Evolutionary conservation across 2,888 invertebrate species (phyloP).

Genomic region (Balanococcus diminutus): DNA sequence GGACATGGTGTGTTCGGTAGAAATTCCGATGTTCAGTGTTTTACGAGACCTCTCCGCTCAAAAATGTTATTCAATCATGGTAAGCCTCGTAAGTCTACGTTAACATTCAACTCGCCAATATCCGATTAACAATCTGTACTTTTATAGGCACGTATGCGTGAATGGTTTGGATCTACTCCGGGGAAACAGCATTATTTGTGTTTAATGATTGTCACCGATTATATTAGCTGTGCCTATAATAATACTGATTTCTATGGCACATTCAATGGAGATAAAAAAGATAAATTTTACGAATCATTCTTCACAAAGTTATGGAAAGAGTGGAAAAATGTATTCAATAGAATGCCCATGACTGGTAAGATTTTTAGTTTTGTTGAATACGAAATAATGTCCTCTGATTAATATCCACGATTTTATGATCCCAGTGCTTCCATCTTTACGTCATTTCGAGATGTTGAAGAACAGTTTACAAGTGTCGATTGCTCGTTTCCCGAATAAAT

Average conservation of each 20-base stretch:
- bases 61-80: constrained; percentile 9
- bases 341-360: not conserved
- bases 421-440: not conserved
- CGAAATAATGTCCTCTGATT: too few relatives aligned
- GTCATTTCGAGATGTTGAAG: not conserved
- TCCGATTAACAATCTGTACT: not conserved
- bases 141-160: not conserved
- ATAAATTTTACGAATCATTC: constrained; percentile 9
- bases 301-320: constrained; percentile 34
- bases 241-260: constrained; percentile 19
- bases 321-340: constrained; percentile 6
- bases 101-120: not conserved
- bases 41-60: not conserved
- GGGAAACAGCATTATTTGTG: constrained; percentile 20
- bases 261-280: not conserved
- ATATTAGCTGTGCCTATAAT: constrained; percentile 14
- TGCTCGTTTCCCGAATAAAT: not conserved
- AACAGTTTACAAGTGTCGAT: not conserved
- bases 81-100: not conserved
- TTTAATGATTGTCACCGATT: constrained; percentile 39
- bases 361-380: not conserved
- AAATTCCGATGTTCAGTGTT: constrained; percentile 13
- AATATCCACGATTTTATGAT: not conserved
- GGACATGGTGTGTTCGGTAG: not conserved
- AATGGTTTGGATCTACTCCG: not conserved